Base-by-base conservation (phyloP, 1,140 invertebrate genomes). In the Papilio machaon region DNA sequence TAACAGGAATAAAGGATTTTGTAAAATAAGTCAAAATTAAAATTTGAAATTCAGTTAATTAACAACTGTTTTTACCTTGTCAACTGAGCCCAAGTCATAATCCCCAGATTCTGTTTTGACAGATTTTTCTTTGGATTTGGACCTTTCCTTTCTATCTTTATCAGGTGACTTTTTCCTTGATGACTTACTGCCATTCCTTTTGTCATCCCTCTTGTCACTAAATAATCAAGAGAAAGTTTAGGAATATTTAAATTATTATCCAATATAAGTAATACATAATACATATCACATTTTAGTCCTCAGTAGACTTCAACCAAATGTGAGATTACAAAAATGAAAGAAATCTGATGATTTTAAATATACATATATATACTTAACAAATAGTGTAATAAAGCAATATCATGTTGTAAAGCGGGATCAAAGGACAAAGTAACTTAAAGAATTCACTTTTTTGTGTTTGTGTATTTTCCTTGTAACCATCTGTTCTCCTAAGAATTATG, bases 1-100 rank as follows among this genome's bases (percentile, higher is more conserved):
- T 30, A 30, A 30, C 23, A 30, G 23, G 23, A 30, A 30, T 30
- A 30, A 30, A 30, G 23, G 2, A 30, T 30, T 30, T 30, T 30
- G 23, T 1, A 30, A 30, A 30, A 30, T 30, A 30, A 30, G 23
- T 30, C 23, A 30, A 49, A 6, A 9, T 49, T 49, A 49, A 49
- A 2, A 49, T 11, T 49, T 9, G 38, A 52, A 52, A 52, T 17
- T 52, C 15, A 13, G 11, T 13, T 13, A 52, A 38, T 38, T 6
- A 38, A 38, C 2, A 38, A 38, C 2, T 38, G 2, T 60, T 80
- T 75, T 73, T 89, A 97, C 96, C 95, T 97, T 97, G 87, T 97
- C 97, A 84, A 96, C 95, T 92, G 96, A 96, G 54, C 97, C 96
- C 58, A 96, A 96, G 89, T 97, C 96, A 92, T 97, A 97, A 79